These are phyloP conservation scores for Buphagus erythrorhynchus DNA, from an alignment of 2,797 vertebrate genomes.

Conservation along the genomic window DNA sequence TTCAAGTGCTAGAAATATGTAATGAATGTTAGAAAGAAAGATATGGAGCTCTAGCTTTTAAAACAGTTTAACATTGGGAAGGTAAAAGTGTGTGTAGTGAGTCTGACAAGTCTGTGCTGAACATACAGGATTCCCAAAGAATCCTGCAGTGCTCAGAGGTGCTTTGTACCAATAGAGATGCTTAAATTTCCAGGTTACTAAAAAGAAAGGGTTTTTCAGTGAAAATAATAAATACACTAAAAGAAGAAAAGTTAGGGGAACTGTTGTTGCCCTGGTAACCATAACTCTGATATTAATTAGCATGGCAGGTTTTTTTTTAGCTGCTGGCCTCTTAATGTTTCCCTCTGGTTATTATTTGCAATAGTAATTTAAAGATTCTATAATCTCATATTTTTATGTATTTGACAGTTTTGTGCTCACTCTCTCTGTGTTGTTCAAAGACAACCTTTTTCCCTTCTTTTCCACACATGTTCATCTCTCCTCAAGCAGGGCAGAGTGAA, in stretches of 20 bases:
- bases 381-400: neutral
- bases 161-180: neutral
- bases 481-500: neutral
- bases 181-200: neutral
- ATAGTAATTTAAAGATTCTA: neutral
- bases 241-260: neutral
- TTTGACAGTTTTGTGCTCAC: neutral
- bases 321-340: neutral
- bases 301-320: neutral
- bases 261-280: neutral
- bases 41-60: neutral
- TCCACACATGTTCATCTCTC: neutral
- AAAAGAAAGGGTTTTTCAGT: neutral
- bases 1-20: neutral
- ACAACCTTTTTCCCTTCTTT: neutral
- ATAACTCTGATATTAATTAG: neutral
- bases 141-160: neutral
- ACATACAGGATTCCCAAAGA: neutral
- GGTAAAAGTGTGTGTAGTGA: neutral
- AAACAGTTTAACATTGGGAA: neutral
- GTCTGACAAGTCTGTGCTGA: neutral
- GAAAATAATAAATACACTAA: neutral
- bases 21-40: neutral
- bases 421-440: neutral
- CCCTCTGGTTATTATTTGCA: neutral